A percentile compares a stretch with the other conserved stretches of the same genome.
Evolutionary conservation across 1,140 invertebrate genomes (phyloP).

Genomic region (Drosophila pseudoobscura): DNA sequence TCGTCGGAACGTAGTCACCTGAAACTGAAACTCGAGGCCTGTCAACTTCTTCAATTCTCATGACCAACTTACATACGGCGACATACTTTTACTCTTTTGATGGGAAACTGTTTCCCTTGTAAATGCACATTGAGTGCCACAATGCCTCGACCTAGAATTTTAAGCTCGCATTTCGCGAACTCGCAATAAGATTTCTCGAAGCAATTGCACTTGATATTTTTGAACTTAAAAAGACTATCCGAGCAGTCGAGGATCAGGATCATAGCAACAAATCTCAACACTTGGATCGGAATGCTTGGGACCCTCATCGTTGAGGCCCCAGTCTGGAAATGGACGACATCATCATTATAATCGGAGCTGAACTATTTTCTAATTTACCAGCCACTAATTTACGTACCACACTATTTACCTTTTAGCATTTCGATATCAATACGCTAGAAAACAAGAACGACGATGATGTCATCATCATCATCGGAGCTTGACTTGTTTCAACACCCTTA

Average conservation of each 20-base stretch:
- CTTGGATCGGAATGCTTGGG: neutral
- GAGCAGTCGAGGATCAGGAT: neutral
- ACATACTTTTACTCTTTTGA: constrained; percentile 8
- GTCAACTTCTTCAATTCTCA: no score
- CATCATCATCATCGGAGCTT: no score
- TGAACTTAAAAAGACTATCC: neutral
- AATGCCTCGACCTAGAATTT: constrained; percentile 24
- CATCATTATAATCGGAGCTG: no score
- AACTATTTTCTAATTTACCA: no score
- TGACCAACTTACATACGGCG: neutral
- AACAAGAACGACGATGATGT: no score
- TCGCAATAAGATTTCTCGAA: constrained; percentile 2
- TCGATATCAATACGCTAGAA: no score
- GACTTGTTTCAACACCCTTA: no score
- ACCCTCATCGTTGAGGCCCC: neutral
- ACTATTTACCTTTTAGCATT: no score
- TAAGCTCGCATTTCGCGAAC: constrained; percentile 24
- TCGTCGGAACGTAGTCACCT: constrained; percentile 1
- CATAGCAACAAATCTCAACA: neutral
- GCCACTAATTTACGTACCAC: no score
- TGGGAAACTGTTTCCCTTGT: constrained; percentile 15
- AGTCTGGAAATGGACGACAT: neutral
- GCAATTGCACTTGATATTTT: constrained; percentile 7
- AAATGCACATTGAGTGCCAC: constrained; percentile 21
- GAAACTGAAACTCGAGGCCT: no score